phyloP scores from a whole-genome alignment of 2,888 invertebrate species.

The Chouioia cunea region DNA sequence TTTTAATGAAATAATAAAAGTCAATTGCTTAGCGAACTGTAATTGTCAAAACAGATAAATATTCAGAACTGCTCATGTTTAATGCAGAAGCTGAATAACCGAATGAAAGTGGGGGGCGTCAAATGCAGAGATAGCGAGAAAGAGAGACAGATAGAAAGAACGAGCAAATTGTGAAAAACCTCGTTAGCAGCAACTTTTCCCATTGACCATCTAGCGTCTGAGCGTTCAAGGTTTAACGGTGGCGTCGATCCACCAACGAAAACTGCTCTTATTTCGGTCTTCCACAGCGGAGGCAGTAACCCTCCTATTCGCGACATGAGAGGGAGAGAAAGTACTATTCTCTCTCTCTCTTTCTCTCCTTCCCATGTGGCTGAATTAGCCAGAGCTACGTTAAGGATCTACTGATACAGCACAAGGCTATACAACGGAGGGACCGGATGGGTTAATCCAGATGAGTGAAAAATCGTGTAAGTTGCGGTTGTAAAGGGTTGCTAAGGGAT shows the following conservation, averaged over 20 bases:
- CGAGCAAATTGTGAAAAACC: constrained; percentile 14
- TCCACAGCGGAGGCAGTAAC: constrained; percentile 3
- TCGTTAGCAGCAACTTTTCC: constrained; percentile 42
- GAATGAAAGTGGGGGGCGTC: constrained; percentile 1
- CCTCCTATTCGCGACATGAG: constrained; percentile 23
- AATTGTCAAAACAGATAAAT: constrained; percentile 36
- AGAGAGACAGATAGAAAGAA: neutral
- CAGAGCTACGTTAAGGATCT: constrained; percentile 4
- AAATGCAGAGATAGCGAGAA: neutral
- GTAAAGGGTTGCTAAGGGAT: too few species aligned
- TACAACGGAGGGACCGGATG: too few species aligned
- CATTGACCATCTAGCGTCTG: constrained; percentile 28
- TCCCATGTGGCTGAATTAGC: constrained; percentile 40
- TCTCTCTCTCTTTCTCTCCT: neutral
- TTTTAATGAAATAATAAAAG: constrained; percentile 21
- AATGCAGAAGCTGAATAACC: constrained; percentile 19
- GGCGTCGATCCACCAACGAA: constrained; percentile 13
- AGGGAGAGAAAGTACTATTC: constrained; percentile 11
- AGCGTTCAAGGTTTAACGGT: constrained; percentile 30
- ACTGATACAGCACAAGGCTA: too few species aligned
- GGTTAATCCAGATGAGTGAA: too few species aligned
- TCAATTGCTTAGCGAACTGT: neutral
- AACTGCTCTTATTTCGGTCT: constrained; percentile 44
- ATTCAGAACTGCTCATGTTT: constrained; percentile 33
- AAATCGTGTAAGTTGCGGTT: too few species aligned